Evolutionary conservation across 2,797 vertebrate species (phyloP), one percentile per base, ranked within the genome.

Genomic region (Neosilurus hyrtlii): DNA sequence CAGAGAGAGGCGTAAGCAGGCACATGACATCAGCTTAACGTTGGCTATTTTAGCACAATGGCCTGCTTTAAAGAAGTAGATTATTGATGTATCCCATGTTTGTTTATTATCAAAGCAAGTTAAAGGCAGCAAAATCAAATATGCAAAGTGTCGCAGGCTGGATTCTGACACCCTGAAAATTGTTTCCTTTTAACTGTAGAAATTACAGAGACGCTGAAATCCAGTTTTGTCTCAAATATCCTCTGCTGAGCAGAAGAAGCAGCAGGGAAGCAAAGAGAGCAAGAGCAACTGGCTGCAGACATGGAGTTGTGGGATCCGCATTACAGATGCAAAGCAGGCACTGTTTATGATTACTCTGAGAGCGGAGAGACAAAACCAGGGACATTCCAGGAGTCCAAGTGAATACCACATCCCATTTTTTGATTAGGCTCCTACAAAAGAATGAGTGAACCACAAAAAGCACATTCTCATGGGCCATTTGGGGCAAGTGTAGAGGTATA

Each of bases 311-410:
- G 83, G 81, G 83, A 82, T 77, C 81, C 86, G 82, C 88, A 90
- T 90, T 88, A 89, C 79, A 86, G 81, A 89, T 89, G 87, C 84
- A 86, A 82, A 86, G 66, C 87, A 83, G 87, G 82, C 79, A 63
- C 76, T 88, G 89, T 86, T 90, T 88, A 88, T 90, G 88, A 89
- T 89, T 89, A 89, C 83, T 86, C 85, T 84, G 81, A 87, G 83
- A 83, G 54, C 65, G 51, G 52, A 76, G 82, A 75, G 62, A 88
- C 85, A 88, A 87, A 89, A 85, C 71, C 81, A 65, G 84, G 81
- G 75, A 83, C 87, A 88, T 90, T 90, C 89, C 89, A 76, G 65
- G 72, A 86, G 73, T 71, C 77, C 75, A 26, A 82, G 35, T 85
- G 80, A 88, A 87, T 84, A 84, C 80, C 68, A 71, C 56, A 37